phyloP scores from a whole-genome alignment of 2,888 invertebrate species.

The Gymnosoma rotundatum region DNA sequence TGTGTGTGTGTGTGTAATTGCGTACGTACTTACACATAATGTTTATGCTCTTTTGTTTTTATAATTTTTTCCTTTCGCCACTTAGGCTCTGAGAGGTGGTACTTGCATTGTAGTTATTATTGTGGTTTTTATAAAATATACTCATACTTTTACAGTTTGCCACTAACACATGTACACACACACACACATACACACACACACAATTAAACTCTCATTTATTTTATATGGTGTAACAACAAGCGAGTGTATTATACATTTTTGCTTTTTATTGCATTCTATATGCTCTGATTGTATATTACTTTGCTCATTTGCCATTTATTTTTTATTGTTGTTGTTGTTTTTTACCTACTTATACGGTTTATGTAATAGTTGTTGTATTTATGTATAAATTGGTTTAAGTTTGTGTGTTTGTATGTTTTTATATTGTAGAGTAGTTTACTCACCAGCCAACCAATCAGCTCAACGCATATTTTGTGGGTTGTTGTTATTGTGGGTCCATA shows the following conservation, averaged over 20 bases:
- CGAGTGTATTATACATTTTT: conserved; percentile 20
- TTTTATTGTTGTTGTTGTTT: conserved; percentile 52
- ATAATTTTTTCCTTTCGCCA: neutral
- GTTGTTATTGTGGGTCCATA: conserved; percentile 50
- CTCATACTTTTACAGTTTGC: conserved; percentile 3
- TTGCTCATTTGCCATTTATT: conserved; percentile 59
- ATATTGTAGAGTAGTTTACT: conserved; percentile 66
- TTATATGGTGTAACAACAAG: neutral
- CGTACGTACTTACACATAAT: conserved; percentile 72
- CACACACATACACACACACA: neutral
- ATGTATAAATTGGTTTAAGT: neutral
- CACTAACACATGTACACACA: neutral
- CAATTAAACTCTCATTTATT: neutral
- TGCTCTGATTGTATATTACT: conserved; percentile 46
- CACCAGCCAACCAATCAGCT: conserved; percentile 79
- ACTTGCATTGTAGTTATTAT: conserved; percentile 62
- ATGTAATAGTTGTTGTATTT: conserved; percentile 22
- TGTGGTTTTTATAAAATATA: conserved; percentile 66
- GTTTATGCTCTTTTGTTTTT: conserved; percentile 1
- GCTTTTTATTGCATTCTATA: conserved; percentile 9
- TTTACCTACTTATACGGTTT: conserved; percentile 30
- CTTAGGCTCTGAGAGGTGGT: conserved; percentile 45
- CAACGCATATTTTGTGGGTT: conserved; percentile 75
- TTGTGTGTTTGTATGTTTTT: conserved; percentile 1
- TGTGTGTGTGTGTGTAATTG: conserved; percentile 16